Base-by-base conservation (phyloP, 1,140 invertebrate genomes). In the Globodera rostochiensis region DNA sequence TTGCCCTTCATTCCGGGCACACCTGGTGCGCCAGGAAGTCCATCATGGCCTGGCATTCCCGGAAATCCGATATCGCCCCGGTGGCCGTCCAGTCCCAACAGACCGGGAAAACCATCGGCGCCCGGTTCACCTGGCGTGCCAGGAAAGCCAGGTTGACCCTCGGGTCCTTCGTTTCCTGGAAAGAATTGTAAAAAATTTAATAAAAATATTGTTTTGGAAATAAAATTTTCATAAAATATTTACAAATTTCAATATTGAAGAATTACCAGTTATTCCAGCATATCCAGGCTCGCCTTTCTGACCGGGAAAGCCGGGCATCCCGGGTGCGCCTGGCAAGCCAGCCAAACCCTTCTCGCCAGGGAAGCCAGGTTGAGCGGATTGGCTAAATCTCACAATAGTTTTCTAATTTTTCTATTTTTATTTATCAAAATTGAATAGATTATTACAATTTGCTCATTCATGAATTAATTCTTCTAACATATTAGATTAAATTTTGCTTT, bases 31-130 rank as follows among this genome's bases (percentile, higher is more conserved):
- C 89, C 89, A 77, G 88, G 89, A 9, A 80, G 73, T 47, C 86
- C 87, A 49, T 86, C 80, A 77, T 85, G 45, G n/a, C 93, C 93
- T 15, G 85, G 87, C 64, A 82, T 9, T 9, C 88, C 88, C 77
- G 86, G 83, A 8, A 85, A 82, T 47, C 87, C 88, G 66, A 77
- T 19, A 25, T 89, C 87, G 53, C 87, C 87, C 76, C 88, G 87
- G n/a, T 47, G 71, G 4, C 87, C 87, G n/a, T 25, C 45, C 45
- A 77, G 13, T 15, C 87, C 83, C 46, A 76, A 77, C 15, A 85
- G 46, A 2, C 82, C 82, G 50, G 80, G 80, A 1, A 79, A 49
- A 3, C 82, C 82, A 57, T 83, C 73, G 13, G 47, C 15, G 69
- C 85, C 82, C 6, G 84, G 84, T 11, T 76, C 45, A 46, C 82